Evolutionary conservation across 2,888 invertebrate genomes (phyloP).

Genomic region (Agrotis ipsilon): DNA sequence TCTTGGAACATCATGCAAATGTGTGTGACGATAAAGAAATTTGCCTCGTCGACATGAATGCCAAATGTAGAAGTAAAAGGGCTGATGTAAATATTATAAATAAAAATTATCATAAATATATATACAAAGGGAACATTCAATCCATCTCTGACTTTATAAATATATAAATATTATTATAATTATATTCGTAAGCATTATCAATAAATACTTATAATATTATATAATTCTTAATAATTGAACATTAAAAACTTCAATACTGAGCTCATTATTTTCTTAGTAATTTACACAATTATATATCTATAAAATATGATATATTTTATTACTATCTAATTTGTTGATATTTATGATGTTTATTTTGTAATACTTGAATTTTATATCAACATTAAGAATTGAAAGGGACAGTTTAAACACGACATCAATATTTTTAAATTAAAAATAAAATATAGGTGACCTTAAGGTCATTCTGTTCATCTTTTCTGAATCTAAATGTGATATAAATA

Average conservation of each 20-base stretch:
- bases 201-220: constrained; percentile 27
- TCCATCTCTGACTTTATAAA: constrained; percentile 19
- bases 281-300: constrained; percentile 5
- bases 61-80: neutral
- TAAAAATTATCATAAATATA: neutral
- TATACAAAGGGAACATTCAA: constrained; percentile 21
- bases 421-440: neutral
- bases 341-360: neutral
- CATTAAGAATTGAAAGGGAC: neutral
- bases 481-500: too few species aligned
- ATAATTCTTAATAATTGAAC: constrained; percentile 60
- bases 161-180: constrained; percentile 24
- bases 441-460: neutral
- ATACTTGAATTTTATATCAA: neutral
- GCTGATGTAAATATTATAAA: constrained; percentile 1
- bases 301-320: constrained; percentile 41
- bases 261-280: constrained; percentile 51
- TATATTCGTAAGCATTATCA: constrained; percentile 21
- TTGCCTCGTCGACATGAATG: neutral
- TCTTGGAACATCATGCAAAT: neutral
- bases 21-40: neutral
- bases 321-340: constrained; percentile 34
- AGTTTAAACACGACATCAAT: constrained; percentile 16
- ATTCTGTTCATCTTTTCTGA: too few species aligned
- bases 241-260: constrained; percentile 56